Base-by-base conservation (phyloP, 2,113 vertebrate species). In the Sterna hirundo region DNA sequence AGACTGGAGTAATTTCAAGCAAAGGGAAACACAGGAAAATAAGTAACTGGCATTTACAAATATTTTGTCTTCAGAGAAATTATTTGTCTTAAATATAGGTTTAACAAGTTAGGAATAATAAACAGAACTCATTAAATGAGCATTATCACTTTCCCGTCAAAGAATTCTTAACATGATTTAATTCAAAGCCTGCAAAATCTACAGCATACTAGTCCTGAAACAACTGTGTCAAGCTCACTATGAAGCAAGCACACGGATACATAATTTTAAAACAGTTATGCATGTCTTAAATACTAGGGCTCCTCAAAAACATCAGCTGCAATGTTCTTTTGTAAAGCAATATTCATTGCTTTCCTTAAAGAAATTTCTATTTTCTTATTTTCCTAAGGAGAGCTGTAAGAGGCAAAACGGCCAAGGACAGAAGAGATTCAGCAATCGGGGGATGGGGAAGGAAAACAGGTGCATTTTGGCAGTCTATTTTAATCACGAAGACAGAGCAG, bases 61-160 rank as follows among this genome's bases (percentile, higher is more conserved):
- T 60, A 95, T 40, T 95, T 36, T 84, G 16, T 83, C 92, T 94
- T 89, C n/a, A 70, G 25, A 81, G 7, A 97, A 96, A 92, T 90
- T 80, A 62, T 36, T 79, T 36, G 58, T 55, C 66, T 94, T 78
- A 96, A 95, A 94, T 72, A 72, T 15, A 96, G 65, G n/a, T 91
- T 96, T 66, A 91, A 85, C 5, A 64, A 88, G 92, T 44, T 20
- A 91, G 29, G 62, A 74, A 79, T 76, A 81, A 65, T 78, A 85
- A 82, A 18, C 52, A 87, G 91, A 95, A 80, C 34, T 34, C 21
- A 40, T 42, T 57, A 90, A 93, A 68, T 68, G 6, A 26, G 8
- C 10, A 42, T 66, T 90, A 88, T 62, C 23, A 51, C 21, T 92
- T 94, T 79, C 27, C 32, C 14, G 30, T 9, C 52, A 76, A 90